Percentiles rank a stretch among this genome's conserved stretches.
Evolutionary conservation across 1,140 invertebrate species (phyloP).

Genomic region (Choristoneura fumiferana): DNA sequence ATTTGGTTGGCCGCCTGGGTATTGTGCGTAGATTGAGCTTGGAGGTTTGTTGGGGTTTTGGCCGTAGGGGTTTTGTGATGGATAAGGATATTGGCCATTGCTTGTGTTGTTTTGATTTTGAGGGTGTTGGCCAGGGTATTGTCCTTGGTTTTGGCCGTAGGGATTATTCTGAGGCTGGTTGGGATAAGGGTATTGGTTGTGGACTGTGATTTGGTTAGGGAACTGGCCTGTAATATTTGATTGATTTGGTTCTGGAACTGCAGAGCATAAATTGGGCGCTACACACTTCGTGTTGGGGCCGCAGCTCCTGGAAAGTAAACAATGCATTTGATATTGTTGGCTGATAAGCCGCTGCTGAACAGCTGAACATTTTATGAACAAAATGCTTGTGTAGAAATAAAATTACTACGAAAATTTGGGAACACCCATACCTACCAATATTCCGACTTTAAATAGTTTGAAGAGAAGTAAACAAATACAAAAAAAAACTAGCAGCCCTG

Average conservation of each 20-base stretch:
- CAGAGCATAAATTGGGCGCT: constrained; percentile 77
- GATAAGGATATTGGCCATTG: background rate
- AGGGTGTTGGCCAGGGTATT: constrained; percentile 15
- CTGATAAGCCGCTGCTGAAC: too few relatives aligned
- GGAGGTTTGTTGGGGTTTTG: background rate
- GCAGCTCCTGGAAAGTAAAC: constrained; percentile 69
- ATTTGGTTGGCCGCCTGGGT: constrained; percentile 2
- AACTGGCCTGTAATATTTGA: background rate
- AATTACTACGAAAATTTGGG: too few relatives aligned
- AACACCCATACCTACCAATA: too few relatives aligned
- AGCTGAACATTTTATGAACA: too few relatives aligned
- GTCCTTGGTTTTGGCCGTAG: constrained; percentile 14
- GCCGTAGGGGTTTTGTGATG: background rate
- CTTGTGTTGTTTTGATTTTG: constrained; percentile 9
- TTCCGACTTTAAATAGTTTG: too few relatives aligned
- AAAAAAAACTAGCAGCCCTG: too few relatives aligned
- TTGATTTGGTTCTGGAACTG: too few relatives aligned
- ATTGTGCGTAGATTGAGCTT: background rate
- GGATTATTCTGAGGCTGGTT: constrained; percentile 26
- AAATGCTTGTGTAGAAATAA: too few relatives aligned
- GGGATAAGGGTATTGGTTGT: constrained; percentile 1
- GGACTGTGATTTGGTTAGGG: background rate
- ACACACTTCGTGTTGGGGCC: constrained; percentile 73
- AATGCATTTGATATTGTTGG: background rate
- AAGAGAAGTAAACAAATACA: too few relatives aligned